Base-by-base conservation (phyloP, 2,888 invertebrate species). In the Sesia bembeciformis region DNA sequence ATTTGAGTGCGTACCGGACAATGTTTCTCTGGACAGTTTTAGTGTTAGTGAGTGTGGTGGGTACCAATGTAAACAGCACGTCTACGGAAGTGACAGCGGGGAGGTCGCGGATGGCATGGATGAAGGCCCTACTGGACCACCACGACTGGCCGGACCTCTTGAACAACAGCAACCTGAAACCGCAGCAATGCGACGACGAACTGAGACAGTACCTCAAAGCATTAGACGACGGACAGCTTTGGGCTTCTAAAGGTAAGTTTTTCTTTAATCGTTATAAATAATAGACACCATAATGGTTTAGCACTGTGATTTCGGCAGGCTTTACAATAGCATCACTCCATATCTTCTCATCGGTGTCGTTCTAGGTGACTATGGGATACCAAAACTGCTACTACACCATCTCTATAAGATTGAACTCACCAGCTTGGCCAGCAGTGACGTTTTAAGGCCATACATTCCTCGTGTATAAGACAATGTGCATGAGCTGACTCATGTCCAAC, bases 211-310 rank as follows among this genome's bases (percentile, higher is more conserved):
- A 89, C 58, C 60, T 88, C 69, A 79, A 84, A 39, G 93, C 93
- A 0, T 83, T 96, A 23, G 90, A 90, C 59, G 91, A 91, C 54
- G 94, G 93, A 55, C 90, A 92, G 61, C 83, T 93, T 50, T 96
- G 96, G 96, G 96, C 96, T 5, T 93, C 94, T 42, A 93, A 93
- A 88, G 94, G 96, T 96, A 76, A 93, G 94, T 93, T 62, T 52
- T 40, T 40, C 5, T n/a, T 23, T 23, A 23, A 23, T 23, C 23
- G 23, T 23, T 23, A 23, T 23, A 23, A 23, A 23, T 23, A 23
- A 23, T 23, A 23, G 23, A 23, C 23, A 23, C 23, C 2, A 23
- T 23, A 23, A 23, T 1, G 23, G 23, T 23, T 23, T 23, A 23
- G 23, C 23, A 23, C 23, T 23, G 23, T 23, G 23, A 2, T 23